Conservation (phyloP, 2,888 invertebrate genomes). For the Eilema depressum region DNA sequence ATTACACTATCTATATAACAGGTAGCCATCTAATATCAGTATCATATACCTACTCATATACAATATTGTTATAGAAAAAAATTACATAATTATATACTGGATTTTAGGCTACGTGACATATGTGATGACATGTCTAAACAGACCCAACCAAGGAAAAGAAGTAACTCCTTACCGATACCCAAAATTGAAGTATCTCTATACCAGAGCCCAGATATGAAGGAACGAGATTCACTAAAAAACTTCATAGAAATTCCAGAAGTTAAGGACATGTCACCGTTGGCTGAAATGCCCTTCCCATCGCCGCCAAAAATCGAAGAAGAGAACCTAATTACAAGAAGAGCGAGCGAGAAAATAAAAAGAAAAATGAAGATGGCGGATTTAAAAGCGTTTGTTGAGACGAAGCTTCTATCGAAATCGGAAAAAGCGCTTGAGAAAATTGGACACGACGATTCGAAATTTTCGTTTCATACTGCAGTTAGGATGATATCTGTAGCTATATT, state of each 20-base stretch:
- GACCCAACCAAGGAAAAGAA: constrained; percentile 93
- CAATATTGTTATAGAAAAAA: not conserved
- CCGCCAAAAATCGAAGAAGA: constrained; percentile 77
- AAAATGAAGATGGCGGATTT: constrained; percentile 97
- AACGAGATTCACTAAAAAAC: constrained; percentile 89
- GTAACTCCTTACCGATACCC: constrained; percentile 97
- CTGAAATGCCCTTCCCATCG: constrained; percentile 82
- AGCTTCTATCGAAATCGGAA: constrained; percentile 95
- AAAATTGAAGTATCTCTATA: constrained; percentile 96
- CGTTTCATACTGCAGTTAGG: constrained; percentile 84
- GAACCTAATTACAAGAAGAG: constrained; percentile 84
- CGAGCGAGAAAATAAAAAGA: constrained; percentile 94
- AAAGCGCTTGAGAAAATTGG: constrained; percentile 96
- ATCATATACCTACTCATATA: not conserved
- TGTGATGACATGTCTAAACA: constrained; percentile 93
- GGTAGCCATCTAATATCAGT: constrained; percentile 82
- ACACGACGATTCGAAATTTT: constrained; percentile 90
- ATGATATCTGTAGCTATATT: constrained; percentile 88
- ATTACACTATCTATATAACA: constrained; percentile 95
- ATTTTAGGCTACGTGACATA: constrained; percentile 92
- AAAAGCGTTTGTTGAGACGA: constrained; percentile 96
- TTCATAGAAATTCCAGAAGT: constrained; percentile 93
- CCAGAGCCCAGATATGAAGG: constrained; percentile 91
- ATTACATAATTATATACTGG: not conserved
- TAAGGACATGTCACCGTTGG: constrained; percentile 89